Conservation (phyloP, 2,888 invertebrate species). For the Nephrotoma appendiculata region DNA sequence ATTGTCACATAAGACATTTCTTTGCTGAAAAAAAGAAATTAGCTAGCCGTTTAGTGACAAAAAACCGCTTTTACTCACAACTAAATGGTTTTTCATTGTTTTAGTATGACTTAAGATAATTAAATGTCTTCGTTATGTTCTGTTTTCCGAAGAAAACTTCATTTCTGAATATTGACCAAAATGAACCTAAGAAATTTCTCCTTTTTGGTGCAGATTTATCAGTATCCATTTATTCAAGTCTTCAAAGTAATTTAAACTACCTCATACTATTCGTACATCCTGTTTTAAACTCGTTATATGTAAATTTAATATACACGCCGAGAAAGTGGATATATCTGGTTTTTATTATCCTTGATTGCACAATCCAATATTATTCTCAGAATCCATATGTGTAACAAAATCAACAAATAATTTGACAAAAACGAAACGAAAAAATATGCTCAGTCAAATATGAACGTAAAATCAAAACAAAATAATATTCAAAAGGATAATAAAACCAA, state of each 20-base stretch:
- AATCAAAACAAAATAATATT: not conserved
- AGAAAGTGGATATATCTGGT: not conserved
- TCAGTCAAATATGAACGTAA: not conserved
- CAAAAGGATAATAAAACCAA: not conserved
- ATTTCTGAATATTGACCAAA: not conserved
- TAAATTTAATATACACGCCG: not conserved
- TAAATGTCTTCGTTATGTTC: not conserved
- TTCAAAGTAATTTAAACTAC: too few species aligned
- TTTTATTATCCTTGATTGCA: not conserved
- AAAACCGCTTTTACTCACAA: not conserved
- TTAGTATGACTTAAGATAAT: not conserved
- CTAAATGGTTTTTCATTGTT: not conserved
- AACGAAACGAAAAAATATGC: not conserved
- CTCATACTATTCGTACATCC: too few species aligned
- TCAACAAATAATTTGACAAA: not conserved
- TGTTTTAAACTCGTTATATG: not conserved
- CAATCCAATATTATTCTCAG: not conserved
- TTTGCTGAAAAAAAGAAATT: too few species aligned
- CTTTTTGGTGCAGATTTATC: too few species aligned
- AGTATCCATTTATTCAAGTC: too few species aligned
- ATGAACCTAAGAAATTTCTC: too few species aligned
- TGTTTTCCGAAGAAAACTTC: not conserved
- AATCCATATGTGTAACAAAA: not conserved
- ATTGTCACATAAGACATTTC: too few species aligned
- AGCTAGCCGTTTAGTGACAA: not conserved